phyloP scores from a whole-genome alignment of 1,140 invertebrate genomes.

The Drosophila nebulosa region DNA sequence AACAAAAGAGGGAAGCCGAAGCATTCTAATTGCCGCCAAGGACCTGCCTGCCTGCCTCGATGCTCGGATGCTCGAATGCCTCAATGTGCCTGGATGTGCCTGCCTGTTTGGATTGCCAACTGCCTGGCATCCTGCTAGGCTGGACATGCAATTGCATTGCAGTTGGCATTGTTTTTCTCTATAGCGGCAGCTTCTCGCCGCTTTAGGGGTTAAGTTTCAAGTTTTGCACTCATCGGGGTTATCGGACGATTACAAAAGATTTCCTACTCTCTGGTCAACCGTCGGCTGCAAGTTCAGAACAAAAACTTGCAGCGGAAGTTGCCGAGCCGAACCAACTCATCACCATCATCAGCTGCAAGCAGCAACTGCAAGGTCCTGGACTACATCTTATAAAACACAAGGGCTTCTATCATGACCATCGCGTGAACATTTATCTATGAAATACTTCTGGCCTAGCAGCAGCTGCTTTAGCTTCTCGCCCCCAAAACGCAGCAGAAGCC shows the following conservation, averaged over 20 bases:
- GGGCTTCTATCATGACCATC: background rate
- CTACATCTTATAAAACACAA: background rate
- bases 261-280: conserved; percentile 66
- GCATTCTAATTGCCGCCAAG: conserved; percentile 71
- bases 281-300: conserved; percentile 5
- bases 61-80: background rate
- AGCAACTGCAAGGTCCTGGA: background rate
- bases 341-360: conserved; percentile 34
- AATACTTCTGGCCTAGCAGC: conserved; percentile 45
- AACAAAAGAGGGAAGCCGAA: conserved; percentile 28
- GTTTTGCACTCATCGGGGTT: conserved; percentile 65
- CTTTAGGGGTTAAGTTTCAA: conserved; percentile 72
- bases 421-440: conserved; percentile 63
- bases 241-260: conserved; percentile 76
- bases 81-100: too few relatives aligned
- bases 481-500: background rate
- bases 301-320: conserved; percentile 67
- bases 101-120: conserved; percentile 17
- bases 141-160: conserved; percentile 76
- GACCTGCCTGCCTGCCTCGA: conserved; percentile 48
- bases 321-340: background rate
- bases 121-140: conserved; percentile 67
- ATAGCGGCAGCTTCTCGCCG: background rate
- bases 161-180: conserved; percentile 60
- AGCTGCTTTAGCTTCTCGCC: conserved; percentile 21